phyloP scores from a whole-genome alignment of 2,797 vertebrate species.

The Coracias cyanogaster region DNA sequence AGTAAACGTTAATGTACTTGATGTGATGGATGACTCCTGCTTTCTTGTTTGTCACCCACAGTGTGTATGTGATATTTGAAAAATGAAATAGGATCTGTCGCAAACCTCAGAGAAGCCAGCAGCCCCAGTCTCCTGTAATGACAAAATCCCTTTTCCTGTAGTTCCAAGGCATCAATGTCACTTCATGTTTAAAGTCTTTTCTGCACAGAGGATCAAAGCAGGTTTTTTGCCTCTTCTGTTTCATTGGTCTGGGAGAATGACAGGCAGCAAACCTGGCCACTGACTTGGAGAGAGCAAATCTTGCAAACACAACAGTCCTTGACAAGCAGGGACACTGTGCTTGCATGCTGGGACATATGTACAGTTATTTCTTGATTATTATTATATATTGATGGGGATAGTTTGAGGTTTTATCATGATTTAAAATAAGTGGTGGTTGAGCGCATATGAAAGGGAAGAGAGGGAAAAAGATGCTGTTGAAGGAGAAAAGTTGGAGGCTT shows the following conservation, averaged over 20 bases:
- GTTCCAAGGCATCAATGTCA: neutral
- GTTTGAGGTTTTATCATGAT: neutral
- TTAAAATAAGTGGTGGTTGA: neutral
- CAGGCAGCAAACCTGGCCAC: neutral
- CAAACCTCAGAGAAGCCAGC: neutral
- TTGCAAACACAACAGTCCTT: neutral
- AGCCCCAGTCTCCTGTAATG: neutral
- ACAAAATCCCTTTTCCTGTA: neutral
- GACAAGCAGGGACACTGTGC: neutral
- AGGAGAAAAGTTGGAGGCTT: neutral
- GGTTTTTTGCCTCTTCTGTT: neutral
- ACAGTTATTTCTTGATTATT: neutral
- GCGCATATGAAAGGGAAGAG: neutral
- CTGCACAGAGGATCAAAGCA: neutral
- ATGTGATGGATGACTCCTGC: neutral
- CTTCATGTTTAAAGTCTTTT: neutral
- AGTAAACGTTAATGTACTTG: neutral
- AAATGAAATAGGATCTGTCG: neutral
- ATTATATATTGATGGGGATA: neutral
- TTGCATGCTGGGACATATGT: neutral
- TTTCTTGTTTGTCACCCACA: neutral
- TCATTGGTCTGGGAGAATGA: neutral
- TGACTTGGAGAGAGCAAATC: rapidly evolving
- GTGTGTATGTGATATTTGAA: neutral
- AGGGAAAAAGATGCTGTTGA: neutral